A percentile compares a stretch with the other conserved stretches of the same genome.
Evolutionary conservation across 2,113 vertebrate genomes (phyloP).

Genomic region (Pelecanus crispus): DNA sequence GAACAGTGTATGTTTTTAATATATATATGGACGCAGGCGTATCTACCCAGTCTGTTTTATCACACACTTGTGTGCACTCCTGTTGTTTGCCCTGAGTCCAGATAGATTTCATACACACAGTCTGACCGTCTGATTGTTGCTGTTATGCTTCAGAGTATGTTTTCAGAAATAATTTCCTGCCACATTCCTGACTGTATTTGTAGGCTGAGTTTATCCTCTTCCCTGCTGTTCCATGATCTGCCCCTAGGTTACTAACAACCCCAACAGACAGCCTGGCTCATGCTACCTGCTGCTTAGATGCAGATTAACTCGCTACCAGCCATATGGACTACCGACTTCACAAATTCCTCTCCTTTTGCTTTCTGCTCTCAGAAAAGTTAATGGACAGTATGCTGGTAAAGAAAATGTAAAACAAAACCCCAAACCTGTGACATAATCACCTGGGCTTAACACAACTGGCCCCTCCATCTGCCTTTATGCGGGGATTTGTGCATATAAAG

Average conservation of each 20-base stretch:
- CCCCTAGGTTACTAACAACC: constrained; percentile 78
- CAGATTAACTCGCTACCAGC: constrained; percentile 78
- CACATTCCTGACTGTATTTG: constrained; percentile 83
- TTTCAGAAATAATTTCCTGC: constrained; percentile 81
- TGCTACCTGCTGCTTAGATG: constrained; percentile 75
- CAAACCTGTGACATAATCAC: constrained; percentile 68
- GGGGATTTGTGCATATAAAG: constrained; percentile 29
- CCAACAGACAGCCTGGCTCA: constrained; percentile 79
- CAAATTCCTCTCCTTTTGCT: constrained; percentile 78
- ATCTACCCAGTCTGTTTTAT: neutral
- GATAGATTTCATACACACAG: constrained; percentile 7
- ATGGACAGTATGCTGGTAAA: constrained; percentile 63
- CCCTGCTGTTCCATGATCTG: constrained; percentile 81
- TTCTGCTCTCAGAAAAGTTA: constrained; percentile 63
- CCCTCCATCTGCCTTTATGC: constrained; percentile 68
- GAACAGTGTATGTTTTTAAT: neutral
- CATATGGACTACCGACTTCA: constrained; percentile 78
- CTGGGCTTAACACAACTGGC: constrained; percentile 56
- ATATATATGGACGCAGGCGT: neutral
- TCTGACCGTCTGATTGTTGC: constrained; percentile 60
- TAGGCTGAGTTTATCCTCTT: constrained; percentile 73
- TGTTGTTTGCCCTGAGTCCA: neutral
- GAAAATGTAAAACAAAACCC: constrained; percentile 28
- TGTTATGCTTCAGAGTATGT: constrained; percentile 70
- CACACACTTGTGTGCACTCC: neutral